Base-by-base conservation (phyloP, 2,797 vertebrate genomes). In the Xenopus petersii region DNA sequence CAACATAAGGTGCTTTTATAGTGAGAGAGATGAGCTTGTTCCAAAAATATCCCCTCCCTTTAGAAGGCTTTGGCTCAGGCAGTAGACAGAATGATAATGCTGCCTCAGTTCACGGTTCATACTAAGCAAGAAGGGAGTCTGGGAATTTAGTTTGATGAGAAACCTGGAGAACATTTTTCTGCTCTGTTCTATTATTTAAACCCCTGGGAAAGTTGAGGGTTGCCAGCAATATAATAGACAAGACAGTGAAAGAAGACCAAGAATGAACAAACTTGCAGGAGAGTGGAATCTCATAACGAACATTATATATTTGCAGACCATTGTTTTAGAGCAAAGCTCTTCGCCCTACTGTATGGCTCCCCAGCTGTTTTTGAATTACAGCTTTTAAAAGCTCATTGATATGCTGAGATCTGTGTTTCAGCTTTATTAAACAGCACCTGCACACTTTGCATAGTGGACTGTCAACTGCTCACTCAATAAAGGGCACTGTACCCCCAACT, bases 81-180 rank as follows among this genome's bases (percentile, higher is more conserved):
- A 85, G 81, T 85, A 83, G 81, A 84, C 82, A 87, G 86, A 84
- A 84, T 79, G 83, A 85, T 88, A 84, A 84, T 88, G 86, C 85
- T 84, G 79, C 74, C 86, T 86, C 80, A 83, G 80, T 82, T 85
- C 83, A 85, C 75, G 82, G 76, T 81, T 87, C 85, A 83, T 83
- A 81, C 82, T 84, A 87, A 87, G 81, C 84, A 85, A 81, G 49
- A 64, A 80, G 83, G 87, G 85, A 88, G 77, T 87, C 85, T 80
- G 87, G 83, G 87, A 88, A 81, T 88, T 86, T 75, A 76, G 65
- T 67, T 82, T 83, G 84, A 68, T 81, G 81, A 83, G 83, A 83
- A 87, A 87, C 85, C 85, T 88, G 84, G 85, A 88, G 81, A 84
- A 81, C 80, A 84, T 87, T 85, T 21, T 71, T 56, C 46, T 67